phyloP scores from a whole-genome alignment of 1,140 invertebrate species.

The Drosophila carrolli region DNA sequence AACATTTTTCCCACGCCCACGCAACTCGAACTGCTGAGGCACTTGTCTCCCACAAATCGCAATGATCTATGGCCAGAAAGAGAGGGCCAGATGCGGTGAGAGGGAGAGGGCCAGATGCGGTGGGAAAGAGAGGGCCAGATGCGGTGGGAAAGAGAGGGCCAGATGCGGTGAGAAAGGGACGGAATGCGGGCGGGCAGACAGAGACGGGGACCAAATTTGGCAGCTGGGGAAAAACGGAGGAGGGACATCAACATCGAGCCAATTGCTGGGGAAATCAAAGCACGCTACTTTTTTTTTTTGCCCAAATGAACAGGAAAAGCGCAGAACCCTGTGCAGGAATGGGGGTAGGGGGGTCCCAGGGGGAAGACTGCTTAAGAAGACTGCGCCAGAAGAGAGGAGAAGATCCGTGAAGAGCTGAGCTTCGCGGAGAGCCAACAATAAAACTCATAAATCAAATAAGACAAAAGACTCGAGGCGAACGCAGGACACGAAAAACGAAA shows the following conservation, averaged over 20 bases:
- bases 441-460: conserved; percentile 83
- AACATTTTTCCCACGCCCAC: conserved; percentile 72
- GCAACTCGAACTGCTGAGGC: conserved; percentile 33
- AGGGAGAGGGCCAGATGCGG: conserved; percentile 11
- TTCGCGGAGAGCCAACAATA: conserved; percentile 61
- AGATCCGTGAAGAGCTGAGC: conserved; percentile 2
- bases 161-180: conserved; percentile 10
- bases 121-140: conserved; percentile 11
- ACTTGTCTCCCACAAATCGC: conserved; percentile 64
- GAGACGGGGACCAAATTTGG: conserved; percentile 60
- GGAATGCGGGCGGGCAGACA: background rate
- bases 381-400: conserved; percentile 22
- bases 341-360: background rate
- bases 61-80: conserved; percentile 60
- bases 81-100: conserved; percentile 12
- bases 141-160: conserved; percentile 10
- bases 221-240: conserved; percentile 10
- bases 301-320: conserved; percentile 26
- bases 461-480: conserved; percentile 81
- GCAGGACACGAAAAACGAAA: conserved; percentile 70
- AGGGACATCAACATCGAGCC: conserved; percentile 19
- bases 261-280: conserved; percentile 58
- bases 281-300: conserved; percentile 66
- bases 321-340: too few relatives aligned
- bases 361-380: background rate